phyloP scores from a whole-genome alignment of 2,888 invertebrate species.

The Cylloceria caligata region DNA sequence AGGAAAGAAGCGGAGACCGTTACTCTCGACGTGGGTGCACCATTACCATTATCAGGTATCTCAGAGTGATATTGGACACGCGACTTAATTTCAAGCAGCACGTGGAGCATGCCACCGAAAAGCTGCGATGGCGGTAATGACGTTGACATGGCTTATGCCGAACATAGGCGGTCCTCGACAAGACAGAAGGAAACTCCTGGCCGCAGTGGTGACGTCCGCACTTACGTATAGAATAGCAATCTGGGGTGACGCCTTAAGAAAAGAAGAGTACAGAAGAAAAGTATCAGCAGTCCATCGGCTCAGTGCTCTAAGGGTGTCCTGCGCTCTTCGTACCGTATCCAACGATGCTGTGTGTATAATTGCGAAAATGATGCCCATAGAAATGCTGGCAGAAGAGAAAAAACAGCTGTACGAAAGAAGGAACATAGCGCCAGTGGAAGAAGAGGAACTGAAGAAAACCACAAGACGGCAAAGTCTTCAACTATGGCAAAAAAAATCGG shows the following conservation, averaged over 20 bases:
- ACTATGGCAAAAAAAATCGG: neutral
- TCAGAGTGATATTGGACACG: conserved; percentile 64
- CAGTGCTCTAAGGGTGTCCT: too few species aligned
- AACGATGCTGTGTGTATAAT: conserved; percentile 38
- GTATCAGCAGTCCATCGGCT: too few species aligned
- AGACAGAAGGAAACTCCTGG: conserved; percentile 7
- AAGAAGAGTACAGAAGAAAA: too few species aligned
- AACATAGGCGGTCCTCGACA: neutral
- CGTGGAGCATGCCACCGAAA: neutral
- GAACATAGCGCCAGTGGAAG: neutral
- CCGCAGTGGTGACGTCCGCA: conserved; percentile 54
- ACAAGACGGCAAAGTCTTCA: neutral
- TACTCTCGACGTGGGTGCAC: neutral
- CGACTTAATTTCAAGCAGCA: neutral
- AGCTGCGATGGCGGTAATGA: neutral
- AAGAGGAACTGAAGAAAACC: neutral
- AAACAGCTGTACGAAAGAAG: conserved; percentile 6
- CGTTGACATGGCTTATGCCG: neutral
- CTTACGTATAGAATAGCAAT: conserved; percentile 51
- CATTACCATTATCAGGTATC: conserved; percentile 57
- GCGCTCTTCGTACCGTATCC: too few species aligned
- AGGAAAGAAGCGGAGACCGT: neutral
- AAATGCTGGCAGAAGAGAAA: conserved; percentile 1
- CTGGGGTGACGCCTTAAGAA: conserved; percentile 35
- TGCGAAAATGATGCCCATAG: neutral